Conservation (phyloP, 2,113 vertebrate genomes). For the Ctenomys sociabilis region DNA sequence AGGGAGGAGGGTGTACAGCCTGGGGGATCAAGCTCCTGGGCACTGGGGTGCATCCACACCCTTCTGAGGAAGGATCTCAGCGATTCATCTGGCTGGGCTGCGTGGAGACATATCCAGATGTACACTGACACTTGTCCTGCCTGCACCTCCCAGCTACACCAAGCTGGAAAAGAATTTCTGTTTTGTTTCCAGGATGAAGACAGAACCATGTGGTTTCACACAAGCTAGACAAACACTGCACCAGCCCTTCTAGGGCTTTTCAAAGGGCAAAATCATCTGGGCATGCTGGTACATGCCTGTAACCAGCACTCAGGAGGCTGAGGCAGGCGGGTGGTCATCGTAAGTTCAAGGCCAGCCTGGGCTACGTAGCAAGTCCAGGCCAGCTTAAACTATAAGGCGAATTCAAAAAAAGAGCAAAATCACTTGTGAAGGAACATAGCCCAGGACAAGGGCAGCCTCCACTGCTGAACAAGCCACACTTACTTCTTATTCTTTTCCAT, state of each 20-base stretch:
- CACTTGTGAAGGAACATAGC: slow-evolving; percentile 82
- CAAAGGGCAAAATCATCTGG: not conserved
- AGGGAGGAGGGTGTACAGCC: not conserved
- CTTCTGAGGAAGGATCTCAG: not conserved
- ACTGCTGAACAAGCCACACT: not conserved
- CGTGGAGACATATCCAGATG: too few relatives aligned
- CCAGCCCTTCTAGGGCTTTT: not conserved
- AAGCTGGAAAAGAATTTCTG: not conserved
- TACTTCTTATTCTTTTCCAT: slow-evolving; percentile 91
- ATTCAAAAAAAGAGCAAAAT: not conserved
- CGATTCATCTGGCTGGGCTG: not conserved
- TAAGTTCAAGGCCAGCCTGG: not conserved
- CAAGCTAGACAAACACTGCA: not conserved
- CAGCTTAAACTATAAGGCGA: not conserved
- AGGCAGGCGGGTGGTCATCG: not conserved
- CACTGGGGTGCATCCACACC: not conserved
- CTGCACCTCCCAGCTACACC: not conserved
- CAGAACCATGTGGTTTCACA: not conserved
- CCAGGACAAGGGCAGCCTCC: not conserved
- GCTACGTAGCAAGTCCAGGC: not conserved
- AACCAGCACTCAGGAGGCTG: not conserved
- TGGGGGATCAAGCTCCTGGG: not conserved
- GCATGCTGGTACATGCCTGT: not conserved
- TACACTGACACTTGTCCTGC: not conserved
- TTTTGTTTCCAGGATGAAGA: not conserved